phyloP scores from a whole-genome alignment of 2,797 vertebrate species.

The Megalops cyprinoides region DNA sequence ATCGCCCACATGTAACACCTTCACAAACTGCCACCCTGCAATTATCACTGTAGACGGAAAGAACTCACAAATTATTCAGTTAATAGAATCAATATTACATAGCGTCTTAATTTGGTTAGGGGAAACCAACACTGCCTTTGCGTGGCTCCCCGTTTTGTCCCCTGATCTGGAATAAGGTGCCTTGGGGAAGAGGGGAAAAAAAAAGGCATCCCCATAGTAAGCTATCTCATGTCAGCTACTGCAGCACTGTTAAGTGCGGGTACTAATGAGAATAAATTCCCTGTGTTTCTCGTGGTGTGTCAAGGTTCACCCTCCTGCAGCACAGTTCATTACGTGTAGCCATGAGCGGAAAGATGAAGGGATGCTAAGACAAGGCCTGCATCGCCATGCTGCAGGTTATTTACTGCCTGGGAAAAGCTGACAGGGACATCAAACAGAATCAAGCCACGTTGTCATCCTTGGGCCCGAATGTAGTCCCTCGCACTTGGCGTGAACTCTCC shows the following conservation, averaged over 20 bases:
- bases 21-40: neutral
- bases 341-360: conserved; percentile 29
- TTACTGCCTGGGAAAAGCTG: neutral
- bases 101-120: too few relatives aligned
- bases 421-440: conserved; percentile 41
- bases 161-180: too few relatives aligned
- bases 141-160: too few relatives aligned
- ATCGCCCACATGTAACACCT: neutral
- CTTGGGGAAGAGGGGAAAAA: neutral
- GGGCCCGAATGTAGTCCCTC: neutral
- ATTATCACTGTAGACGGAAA: neutral
- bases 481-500: neutral
- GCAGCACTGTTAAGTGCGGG: conserved; percentile 36
- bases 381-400: conserved; percentile 46
- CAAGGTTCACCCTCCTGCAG: conserved; percentile 37
- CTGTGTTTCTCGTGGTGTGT: conserved; percentile 31
- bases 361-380: conserved; percentile 43
- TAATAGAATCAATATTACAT: neutral
- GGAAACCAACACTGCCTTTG: too few relatives aligned
- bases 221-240: conserved; percentile 26
- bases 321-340: conserved; percentile 50
- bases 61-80: neutral
- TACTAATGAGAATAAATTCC: conserved; percentile 47
- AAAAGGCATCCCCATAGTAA: neutral
- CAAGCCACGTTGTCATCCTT: neutral